These are phyloP conservation scores for Muscicapa comitata DNA, from an alignment of 2,797 vertebrate species.

Conservation along the genomic window DNA sequence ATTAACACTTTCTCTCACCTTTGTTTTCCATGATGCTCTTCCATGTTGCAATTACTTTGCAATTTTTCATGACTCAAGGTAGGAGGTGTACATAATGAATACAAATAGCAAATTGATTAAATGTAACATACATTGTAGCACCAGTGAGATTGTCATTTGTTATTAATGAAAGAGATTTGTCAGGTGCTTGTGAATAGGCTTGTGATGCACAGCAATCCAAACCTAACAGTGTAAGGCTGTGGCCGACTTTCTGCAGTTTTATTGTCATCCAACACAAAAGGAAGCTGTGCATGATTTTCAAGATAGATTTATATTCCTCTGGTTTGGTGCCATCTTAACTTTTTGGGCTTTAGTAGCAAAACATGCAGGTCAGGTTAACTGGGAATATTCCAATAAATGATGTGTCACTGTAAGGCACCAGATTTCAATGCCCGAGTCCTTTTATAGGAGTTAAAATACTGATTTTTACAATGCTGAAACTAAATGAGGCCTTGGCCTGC, in stretches of 20 bases:
- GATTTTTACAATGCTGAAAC: not conserved
- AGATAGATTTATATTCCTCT: not conserved
- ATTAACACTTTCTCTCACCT: conserved; percentile 59
- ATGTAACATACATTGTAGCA: conserved; percentile 53
- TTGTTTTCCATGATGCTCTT: conserved; percentile 63
- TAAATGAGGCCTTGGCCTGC: not conserved
- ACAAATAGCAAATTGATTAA: conserved; percentile 70
- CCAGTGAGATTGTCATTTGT: conserved; percentile 47
- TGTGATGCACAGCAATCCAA: conserved; percentile 40
- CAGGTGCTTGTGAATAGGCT: conserved; percentile 60
- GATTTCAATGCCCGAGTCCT: not conserved
- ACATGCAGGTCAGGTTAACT: not conserved
- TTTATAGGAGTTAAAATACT: not conserved
- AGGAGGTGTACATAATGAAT: conserved; percentile 68
- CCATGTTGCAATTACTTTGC: conserved; percentile 64
- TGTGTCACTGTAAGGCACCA: not conserved
- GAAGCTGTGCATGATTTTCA: not conserved
- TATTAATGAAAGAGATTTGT: conserved; percentile 70
- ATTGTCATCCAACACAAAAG: conserved; percentile 39
- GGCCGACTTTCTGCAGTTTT: conserved; percentile 10
- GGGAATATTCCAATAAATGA: not conserved
- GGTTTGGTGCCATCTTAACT: not conserved
- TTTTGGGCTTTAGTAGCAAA: not conserved
- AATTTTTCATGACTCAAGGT: conserved; percentile 75
- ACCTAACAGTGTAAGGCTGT: not conserved